Conservation (phyloP, 2,888 invertebrate species). For the Willowsia nigromaculata region DNA sequence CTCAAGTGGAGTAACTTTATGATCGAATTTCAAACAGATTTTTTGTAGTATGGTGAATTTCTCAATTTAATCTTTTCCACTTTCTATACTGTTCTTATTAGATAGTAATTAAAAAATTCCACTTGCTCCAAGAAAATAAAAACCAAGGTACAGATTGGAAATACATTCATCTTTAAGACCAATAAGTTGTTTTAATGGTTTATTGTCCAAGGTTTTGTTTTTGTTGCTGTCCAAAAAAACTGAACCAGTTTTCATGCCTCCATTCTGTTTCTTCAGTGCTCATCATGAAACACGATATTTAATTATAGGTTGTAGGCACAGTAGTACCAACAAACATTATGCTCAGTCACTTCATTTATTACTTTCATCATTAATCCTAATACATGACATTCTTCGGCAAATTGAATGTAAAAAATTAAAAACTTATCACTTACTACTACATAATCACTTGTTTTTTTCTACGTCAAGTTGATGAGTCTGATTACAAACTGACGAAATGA, state of each 20-base stretch:
- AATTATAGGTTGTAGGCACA: constrained; percentile 68
- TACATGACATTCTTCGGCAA: constrained; percentile 67
- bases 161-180: not conserved
- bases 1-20: constrained; percentile 66
- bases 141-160: not conserved
- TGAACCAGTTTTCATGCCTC: constrained; percentile 70
- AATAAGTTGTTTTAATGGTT: not conserved
- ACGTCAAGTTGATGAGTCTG: constrained; percentile 19
- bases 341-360: constrained; percentile 71
- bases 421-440: constrained; percentile 67
- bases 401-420: constrained; percentile 53
- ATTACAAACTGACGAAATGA: constrained; percentile 14
- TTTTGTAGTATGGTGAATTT: constrained; percentile 30
- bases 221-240: constrained; percentile 30
- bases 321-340: constrained; percentile 60
- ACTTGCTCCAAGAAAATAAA: constrained; percentile 20
- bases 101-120: constrained; percentile 74
- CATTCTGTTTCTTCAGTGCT: not conserved
- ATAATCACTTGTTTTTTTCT: constrained; percentile 44
- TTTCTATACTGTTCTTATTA: constrained; percentile 57
- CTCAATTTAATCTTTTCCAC: constrained; percentile 47
- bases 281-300: constrained; percentile 30
- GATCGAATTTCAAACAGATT: constrained; percentile 66
- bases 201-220: constrained; percentile 57
- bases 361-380: constrained; percentile 66